These are phyloP conservation scores for Halocaridina rubra DNA, from an alignment of 2,888 invertebrate species.

Conservation along the genomic window DNA sequence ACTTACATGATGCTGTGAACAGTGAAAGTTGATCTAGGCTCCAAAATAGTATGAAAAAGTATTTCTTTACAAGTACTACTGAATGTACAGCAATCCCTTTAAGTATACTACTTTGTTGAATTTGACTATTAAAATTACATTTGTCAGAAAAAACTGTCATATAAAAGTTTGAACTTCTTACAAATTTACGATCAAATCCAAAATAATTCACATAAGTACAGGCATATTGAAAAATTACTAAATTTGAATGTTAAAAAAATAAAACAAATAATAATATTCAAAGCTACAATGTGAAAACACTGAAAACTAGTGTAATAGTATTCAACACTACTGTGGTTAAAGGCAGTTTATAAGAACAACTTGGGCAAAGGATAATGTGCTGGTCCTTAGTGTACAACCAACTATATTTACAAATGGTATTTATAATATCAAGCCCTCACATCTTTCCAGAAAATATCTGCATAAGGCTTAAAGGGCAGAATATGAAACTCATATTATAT, in stretches of 20 bases:
- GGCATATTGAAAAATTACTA: slow-evolving; percentile 49
- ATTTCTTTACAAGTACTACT: slow-evolving; percentile 20
- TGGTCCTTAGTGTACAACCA: slow-evolving; percentile 58
- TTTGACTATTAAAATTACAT: slow-evolving; percentile 47
- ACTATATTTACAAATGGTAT: slow-evolving; percentile 58
- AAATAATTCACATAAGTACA: slow-evolving; percentile 50
- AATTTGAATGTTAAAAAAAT: slow-evolving; percentile 52
- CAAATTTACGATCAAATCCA: slow-evolving; percentile 45
- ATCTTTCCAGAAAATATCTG: slow-evolving; percentile 47
- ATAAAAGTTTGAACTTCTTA: slow-evolving; percentile 59
- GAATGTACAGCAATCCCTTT: slow-evolving; percentile 23
- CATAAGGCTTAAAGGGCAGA: slow-evolving; percentile 57
- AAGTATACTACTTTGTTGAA: slow-evolving; percentile 19
- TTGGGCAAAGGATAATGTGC: slow-evolving; percentile 59
- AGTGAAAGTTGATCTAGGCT: background rate
- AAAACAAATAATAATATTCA: slow-evolving; percentile 53
- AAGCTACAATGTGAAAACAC: slow-evolving; percentile 60
- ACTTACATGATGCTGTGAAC: too few relatives aligned
- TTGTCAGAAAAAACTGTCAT: slow-evolving; percentile 51
- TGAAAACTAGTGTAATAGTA: slow-evolving; percentile 60
- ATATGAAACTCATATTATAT: slow-evolving; percentile 40
- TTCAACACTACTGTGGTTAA: slow-evolving; percentile 59
- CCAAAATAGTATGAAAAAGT: slow-evolving; percentile 39
- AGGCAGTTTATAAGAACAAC: slow-evolving; percentile 60
- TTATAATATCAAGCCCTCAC: slow-evolving; percentile 51